phyloP scores from a whole-genome alignment of 2,888 invertebrate genomes.

The Spisula subtruncata region DNA sequence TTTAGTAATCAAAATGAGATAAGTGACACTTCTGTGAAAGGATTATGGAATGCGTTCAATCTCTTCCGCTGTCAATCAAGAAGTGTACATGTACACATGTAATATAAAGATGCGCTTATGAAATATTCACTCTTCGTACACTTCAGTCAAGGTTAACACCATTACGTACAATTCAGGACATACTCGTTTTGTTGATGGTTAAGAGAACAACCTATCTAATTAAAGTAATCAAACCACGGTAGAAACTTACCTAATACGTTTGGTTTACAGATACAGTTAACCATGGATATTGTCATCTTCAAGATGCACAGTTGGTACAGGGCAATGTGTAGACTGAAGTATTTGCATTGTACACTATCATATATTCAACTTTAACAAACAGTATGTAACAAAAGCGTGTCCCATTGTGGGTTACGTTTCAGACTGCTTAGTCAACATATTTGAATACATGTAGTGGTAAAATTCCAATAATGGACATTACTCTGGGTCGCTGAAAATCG shows the following conservation, averaged over 20 bases:
- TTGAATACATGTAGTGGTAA: no score
- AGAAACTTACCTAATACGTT: not conserved
- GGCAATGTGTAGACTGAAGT: no score
- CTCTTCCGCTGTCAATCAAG: not conserved
- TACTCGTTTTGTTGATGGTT: not conserved
- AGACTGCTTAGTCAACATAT: not conserved
- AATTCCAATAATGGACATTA: no score
- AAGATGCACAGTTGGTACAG: no score
- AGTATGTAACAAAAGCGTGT: not conserved
- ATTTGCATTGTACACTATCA: no score
- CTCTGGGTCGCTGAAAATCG: not conserved
- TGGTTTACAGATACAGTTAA: not conserved
- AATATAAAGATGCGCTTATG: not conserved
- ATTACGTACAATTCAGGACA: not conserved
- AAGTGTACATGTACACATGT: not conserved
- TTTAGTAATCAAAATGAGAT: not conserved
- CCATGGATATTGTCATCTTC: no score
- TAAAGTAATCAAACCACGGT: not conserved
- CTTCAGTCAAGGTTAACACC: not conserved
- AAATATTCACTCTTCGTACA: not conserved
- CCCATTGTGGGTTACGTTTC: not conserved
- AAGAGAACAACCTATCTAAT: not conserved
- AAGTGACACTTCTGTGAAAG: no score
- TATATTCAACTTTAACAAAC: no score
- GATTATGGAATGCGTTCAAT: not conserved